Percentiles rank a stretch among this genome's conserved stretches.
Evolutionary conservation across 2,888 invertebrate species (phyloP).

Genomic region (Entomobrya proxima): DNA sequence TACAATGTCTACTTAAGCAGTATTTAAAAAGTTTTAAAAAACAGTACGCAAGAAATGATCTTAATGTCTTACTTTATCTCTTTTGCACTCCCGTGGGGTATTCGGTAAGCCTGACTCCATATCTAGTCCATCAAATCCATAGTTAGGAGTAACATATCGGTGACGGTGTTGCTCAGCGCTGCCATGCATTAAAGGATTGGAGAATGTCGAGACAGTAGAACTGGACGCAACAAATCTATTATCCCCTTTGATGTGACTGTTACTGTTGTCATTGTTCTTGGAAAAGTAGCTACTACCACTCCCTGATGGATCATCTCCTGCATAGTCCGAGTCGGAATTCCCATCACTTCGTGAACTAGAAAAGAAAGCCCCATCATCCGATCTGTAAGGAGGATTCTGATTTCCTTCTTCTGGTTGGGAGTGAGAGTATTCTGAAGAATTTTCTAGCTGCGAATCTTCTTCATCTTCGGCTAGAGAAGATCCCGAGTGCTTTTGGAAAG

Average conservation of each 20-base stretch:
- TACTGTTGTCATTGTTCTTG: background rate
- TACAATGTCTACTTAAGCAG: background rate
- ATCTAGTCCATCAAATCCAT: background rate
- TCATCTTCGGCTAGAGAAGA: background rate
- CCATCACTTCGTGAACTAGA: background rate
- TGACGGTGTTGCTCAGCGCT: background rate
- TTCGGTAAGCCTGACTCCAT: background rate
- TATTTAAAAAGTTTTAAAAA: background rate
- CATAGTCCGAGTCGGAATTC: slow-evolving; percentile 6
- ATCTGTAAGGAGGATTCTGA: background rate
- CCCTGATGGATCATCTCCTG: slow-evolving; percentile 2
- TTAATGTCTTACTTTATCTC: background rate
- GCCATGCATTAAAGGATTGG: too few species aligned
- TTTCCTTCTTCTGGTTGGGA: background rate
- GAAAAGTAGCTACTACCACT: background rate
- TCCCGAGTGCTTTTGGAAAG: slow-evolving; percentile 3
- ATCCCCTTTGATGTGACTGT: background rate
- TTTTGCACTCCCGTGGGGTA: background rate
- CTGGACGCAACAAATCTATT: too few species aligned
- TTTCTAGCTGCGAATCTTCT: background rate
- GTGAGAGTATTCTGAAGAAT: background rate
- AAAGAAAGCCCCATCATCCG: slow-evolving; percentile 1
- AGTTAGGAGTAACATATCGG: too few species aligned
- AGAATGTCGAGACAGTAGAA: too few species aligned
- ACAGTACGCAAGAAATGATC: background rate